Conservation (phyloP, 2,888 invertebrate genomes). For the Operophtera brumata region DNA sequence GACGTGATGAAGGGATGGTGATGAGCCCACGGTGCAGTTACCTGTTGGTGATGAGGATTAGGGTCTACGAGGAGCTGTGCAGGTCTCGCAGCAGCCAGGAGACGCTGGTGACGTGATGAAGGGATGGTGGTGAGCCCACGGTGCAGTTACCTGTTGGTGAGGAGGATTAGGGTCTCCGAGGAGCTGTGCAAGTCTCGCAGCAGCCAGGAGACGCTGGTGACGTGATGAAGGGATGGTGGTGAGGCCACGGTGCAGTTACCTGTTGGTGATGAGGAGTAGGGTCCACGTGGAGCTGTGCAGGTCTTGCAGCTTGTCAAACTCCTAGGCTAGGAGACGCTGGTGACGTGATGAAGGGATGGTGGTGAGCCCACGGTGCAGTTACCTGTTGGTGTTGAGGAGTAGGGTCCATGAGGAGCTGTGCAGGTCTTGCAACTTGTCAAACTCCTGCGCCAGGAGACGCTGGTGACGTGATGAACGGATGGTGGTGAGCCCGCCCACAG, state of each 20-base stretch:
- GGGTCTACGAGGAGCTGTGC: constrained; percentile 42
- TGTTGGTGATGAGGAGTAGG: constrained; percentile 55
- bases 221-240: too few relatives aligned
- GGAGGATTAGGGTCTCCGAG: constrained; percentile 37
- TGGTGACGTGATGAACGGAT: constrained; percentile 88
- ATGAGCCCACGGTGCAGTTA: too few relatives aligned
- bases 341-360: constrained; percentile 86
- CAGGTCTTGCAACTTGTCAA: constrained; percentile 82
- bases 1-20: too few relatives aligned
- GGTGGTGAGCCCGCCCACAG: constrained; percentile 90
- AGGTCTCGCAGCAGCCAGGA: too few relatives aligned
- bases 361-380: too few relatives aligned
- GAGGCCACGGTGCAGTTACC: too few relatives aligned
- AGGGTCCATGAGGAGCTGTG: constrained; percentile 49
- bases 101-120: too few relatives aligned
- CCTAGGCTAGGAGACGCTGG: constrained; percentile 83
- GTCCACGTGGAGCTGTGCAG: constrained; percentile 50
- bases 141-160: too few relatives aligned
- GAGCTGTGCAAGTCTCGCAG: constrained; percentile 21
- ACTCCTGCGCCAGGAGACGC: constrained; percentile 84
- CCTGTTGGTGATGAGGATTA: too few relatives aligned
- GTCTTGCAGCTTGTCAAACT: constrained; percentile 84
- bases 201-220: too few relatives aligned
- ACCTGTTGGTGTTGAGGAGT: constrained; percentile 56
- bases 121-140: too few relatives aligned